These are phyloP conservation scores for Microcebus griseorufus DNA, from an alignment of 2,113 vertebrate genomes.

Conservation along the genomic window DNA sequence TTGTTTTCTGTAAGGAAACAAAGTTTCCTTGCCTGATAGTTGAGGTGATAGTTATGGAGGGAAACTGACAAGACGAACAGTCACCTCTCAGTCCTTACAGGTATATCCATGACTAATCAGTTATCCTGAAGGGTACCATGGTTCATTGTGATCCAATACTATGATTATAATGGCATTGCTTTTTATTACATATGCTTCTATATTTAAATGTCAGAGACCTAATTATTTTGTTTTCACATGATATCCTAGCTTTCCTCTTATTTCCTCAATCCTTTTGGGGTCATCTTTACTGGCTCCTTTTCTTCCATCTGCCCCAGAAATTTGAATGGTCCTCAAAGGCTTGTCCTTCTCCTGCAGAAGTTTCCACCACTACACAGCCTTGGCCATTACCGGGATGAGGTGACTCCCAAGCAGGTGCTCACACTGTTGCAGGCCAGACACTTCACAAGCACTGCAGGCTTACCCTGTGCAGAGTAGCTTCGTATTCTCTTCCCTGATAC, in stretches of 20 bases:
- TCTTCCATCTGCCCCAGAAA: not conserved
- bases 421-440: not conserved
- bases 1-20: constrained; percentile 1
- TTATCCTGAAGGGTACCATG: not conserved
- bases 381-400: not conserved
- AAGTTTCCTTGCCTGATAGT: not conserved
- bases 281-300: not conserved
- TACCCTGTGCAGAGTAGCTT: not conserved
- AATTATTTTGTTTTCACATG: not conserved
- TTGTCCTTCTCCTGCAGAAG: not conserved
- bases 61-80: not conserved
- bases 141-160: not conserved
- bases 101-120: not conserved
- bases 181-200: not conserved
- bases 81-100: not conserved
- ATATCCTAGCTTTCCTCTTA: not conserved
- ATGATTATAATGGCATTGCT: not conserved
- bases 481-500: not conserved
- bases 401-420: not conserved
- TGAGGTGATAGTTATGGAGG: not conserved
- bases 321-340: not conserved
- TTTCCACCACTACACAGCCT: not conserved
- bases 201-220: not conserved
- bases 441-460: not conserved
- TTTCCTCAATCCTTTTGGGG: not conserved